phyloP scores from a whole-genome alignment of 2,113 vertebrate species.

The Colossoma macropomum region DNA sequence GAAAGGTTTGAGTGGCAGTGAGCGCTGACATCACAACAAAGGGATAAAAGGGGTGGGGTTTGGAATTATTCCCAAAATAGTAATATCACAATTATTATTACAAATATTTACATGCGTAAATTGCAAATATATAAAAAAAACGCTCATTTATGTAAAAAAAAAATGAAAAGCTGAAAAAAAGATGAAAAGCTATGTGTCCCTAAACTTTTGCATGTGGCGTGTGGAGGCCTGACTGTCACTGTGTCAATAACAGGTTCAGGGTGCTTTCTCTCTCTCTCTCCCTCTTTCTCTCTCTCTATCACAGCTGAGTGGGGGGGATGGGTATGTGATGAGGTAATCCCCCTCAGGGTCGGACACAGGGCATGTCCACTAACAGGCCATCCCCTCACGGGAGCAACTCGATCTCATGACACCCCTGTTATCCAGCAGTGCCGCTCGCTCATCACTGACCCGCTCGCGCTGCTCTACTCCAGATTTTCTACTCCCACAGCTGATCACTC shows the following conservation, averaged over 20 bases:
- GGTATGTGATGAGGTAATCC: slow-evolving; percentile 75
- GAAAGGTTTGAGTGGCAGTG: too few species aligned
- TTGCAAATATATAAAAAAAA: too few species aligned
- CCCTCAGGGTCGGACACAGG: slow-evolving; percentile 64
- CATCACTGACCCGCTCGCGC: slow-evolving; percentile 1
- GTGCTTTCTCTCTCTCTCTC: neutral
- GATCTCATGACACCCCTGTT: slow-evolving; percentile 50
- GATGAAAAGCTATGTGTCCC: too few species aligned
- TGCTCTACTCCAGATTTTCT: neutral
- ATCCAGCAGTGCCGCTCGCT: slow-evolving; percentile 2
- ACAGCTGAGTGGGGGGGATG: slow-evolving; percentile 53
- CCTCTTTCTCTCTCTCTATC: slow-evolving; percentile 13
- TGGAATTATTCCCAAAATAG: too few species aligned
- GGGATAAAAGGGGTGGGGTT: too few species aligned
- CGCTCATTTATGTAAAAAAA: too few species aligned
- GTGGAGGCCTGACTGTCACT: neutral
- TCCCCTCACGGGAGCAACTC: slow-evolving; percentile 49
- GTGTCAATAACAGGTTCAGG: neutral
- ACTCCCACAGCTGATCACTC: neutral
- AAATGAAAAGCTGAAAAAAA: too few species aligned
- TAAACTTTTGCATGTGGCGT: too few species aligned
- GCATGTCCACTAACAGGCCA: slow-evolving; percentile 31
- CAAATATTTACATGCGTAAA: too few species aligned
- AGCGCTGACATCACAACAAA: too few species aligned
- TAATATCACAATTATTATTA: too few species aligned